A percentile compares a stretch with the other conserved stretches of the same genome.
phyloP scores from a whole-genome alignment of 2,797 vertebrate species.

The Merluccius polli region DNA sequence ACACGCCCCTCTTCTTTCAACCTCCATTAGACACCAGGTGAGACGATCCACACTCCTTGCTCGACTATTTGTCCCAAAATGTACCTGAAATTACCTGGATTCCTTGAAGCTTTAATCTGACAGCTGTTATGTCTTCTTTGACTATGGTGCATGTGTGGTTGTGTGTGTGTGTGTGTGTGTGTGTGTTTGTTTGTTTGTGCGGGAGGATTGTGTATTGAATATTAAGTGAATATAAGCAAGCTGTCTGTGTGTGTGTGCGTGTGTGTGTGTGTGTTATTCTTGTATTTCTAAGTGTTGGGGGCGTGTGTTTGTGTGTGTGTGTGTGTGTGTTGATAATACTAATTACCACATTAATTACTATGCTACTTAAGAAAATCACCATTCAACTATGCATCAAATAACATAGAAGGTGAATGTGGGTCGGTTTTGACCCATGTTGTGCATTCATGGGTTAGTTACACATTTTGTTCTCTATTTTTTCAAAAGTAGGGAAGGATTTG shows the following conservation, averaged over 20 bases:
- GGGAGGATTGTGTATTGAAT: neutral
- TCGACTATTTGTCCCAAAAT: neutral
- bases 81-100: neutral
- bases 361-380: neutral
- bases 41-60: conserved; percentile 17
- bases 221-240: neutral
- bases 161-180: too few species aligned
- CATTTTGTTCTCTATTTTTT: too few species aligned
- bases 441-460: too few species aligned
- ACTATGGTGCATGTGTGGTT: neutral
- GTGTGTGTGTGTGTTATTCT: conserved; percentile 10
- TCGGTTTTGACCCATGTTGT: too few species aligned
- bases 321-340: conserved; percentile 4
- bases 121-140: neutral
- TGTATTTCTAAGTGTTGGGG: neutral
- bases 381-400: too few species aligned
- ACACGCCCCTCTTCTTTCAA: conserved; percentile 15
- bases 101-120: neutral
- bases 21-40: conserved; percentile 46
- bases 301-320: conserved; percentile 11
- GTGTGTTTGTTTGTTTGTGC: neutral
- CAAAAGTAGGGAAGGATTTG: neutral
- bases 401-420: neutral
- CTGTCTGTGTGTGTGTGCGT: conserved; percentile 18
- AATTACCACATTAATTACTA: neutral